These are phyloP conservation scores for Tolypeutes matacus DNA, from an alignment of 2,797 vertebrate genomes.

Conservation along the genomic window DNA sequence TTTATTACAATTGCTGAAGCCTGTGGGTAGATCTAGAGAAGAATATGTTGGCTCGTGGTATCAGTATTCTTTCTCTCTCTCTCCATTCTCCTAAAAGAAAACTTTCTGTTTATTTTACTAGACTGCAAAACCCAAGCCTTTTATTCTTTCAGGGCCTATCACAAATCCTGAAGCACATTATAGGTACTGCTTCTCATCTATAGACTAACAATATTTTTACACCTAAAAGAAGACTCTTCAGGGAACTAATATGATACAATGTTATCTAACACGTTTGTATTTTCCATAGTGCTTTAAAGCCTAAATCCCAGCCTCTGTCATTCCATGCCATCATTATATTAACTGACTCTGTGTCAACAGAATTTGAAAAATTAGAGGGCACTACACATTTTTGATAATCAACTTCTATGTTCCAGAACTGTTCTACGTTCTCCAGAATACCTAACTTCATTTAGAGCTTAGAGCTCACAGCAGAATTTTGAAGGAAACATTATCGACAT, in stretches of 20 bases:
- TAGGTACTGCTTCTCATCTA: not conserved
- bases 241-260: not conserved
- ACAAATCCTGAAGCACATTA: not conserved
- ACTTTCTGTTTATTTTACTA: not conserved
- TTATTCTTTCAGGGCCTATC: not conserved
- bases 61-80: not conserved
- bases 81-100: not conserved
- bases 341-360: not conserved
- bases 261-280: not conserved
- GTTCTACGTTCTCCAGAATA: not conserved
- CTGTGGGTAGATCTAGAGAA: not conserved
- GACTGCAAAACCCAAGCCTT: not conserved
- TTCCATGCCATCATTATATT: not conserved
- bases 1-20: not conserved
- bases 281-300: not conserved
- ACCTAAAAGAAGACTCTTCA: not conserved
- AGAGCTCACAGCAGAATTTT: not conserved
- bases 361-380: not conserved
- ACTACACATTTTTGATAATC: accelerated
- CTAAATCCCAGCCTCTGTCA: accelerated
- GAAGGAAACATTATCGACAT: not conserved
- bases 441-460: not conserved
- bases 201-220: not conserved
- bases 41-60: not conserved
- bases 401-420: not conserved